Evolutionary conservation across 2,797 vertebrate species (phyloP), one percentile per base, ranked within the genome.

Genomic region (Danionella dracula): DNA sequence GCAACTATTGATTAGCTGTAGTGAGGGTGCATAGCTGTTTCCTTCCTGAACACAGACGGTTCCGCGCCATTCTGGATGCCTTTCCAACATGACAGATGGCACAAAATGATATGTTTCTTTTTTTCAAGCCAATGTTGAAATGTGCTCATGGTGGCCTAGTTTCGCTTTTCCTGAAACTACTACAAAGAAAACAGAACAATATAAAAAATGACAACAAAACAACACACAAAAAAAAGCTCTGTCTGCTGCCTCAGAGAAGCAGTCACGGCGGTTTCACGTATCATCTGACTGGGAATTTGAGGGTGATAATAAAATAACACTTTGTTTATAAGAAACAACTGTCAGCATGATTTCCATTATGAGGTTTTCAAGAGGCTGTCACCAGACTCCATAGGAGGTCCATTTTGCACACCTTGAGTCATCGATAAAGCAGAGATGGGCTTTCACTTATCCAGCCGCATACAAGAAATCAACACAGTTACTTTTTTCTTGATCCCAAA

Each of bases 1-100:
- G 19, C 45, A 23, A 32, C 44, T 29, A 45, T 57, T 72, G 66
- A 70, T 73, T 71, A 62, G 50, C 72, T 70, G 38, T 50, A 45
- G 61, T 66, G 74, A 68, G 77, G 58, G 68, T 76, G 76, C 62
- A 29, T 79, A 80, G 73, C 76, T 74, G 66, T 74, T 78, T 76
- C 68, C 57, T 70, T 72, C 34, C 61, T 76, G 81, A 77, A 72
- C 60, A 64, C 71, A 72, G 67, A 80, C 78, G 61, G 75, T 66
- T 75, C 74, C 70, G 48, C 80, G 72, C 54, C 69, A 62, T 81
- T 81, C 79, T 83, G 78, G 79, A 71, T 74, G 62, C 44, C 50
- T 82, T 79, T 81, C 78, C 79, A 79, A 77, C 57, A 76, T 71
- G 76, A 85, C 78, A 79, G 81, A 85, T 85, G 84, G 83, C 76